A percentile compares a stretch with the other conserved stretches of the same genome.
Evolutionary conservation across 1,140 invertebrate genomes (phyloP).

Genomic region (Phymastichus coffea): DNA sequence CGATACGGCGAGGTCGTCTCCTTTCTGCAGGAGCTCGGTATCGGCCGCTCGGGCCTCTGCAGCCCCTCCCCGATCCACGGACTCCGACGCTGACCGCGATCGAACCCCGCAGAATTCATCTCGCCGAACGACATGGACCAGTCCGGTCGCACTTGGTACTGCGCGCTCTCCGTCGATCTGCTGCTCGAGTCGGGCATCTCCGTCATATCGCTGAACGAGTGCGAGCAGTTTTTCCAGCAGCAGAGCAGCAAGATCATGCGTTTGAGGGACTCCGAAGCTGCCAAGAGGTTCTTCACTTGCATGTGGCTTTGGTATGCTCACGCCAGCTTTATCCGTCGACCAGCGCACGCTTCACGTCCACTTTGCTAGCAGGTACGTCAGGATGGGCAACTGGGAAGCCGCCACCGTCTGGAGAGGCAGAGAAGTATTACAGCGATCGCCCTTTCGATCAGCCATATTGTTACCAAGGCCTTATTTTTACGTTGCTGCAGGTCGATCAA

Average conservation of each 20-base stretch:
- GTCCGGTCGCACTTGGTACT: slow-evolving; percentile 57
- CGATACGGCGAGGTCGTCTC: slow-evolving; percentile 45
- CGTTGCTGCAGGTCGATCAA: slow-evolving; percentile 2
- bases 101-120: slow-evolving; percentile 46
- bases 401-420: slow-evolving; percentile 39
- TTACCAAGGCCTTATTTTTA: background rate
- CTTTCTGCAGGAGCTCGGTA: slow-evolving; percentile 51
- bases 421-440: slow-evolving; percentile 20
- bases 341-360: no score
- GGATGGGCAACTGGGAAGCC: slow-evolving; percentile 48
- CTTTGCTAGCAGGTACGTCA: slow-evolving; percentile 49
- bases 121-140: slow-evolving; percentile 51
- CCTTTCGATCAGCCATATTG: background rate
- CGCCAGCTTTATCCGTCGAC: no score
- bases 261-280: slow-evolving; percentile 42
- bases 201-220: slow-evolving; percentile 42
- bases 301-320: slow-evolving; percentile 51
- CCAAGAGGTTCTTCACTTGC: slow-evolving; percentile 45
- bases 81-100: no score
- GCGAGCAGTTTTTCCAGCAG: slow-evolving; percentile 48
- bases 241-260: slow-evolving; percentile 45
- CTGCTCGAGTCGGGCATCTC: slow-evolving; percentile 56
- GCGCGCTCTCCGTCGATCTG: slow-evolving; percentile 52
- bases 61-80: no score
- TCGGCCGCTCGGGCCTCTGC: no score